Evolutionary conservation across 1,140 invertebrate species (phyloP), one percentile per base, ranked within the genome.

Genomic region (Drosophila teissieri): DNA sequence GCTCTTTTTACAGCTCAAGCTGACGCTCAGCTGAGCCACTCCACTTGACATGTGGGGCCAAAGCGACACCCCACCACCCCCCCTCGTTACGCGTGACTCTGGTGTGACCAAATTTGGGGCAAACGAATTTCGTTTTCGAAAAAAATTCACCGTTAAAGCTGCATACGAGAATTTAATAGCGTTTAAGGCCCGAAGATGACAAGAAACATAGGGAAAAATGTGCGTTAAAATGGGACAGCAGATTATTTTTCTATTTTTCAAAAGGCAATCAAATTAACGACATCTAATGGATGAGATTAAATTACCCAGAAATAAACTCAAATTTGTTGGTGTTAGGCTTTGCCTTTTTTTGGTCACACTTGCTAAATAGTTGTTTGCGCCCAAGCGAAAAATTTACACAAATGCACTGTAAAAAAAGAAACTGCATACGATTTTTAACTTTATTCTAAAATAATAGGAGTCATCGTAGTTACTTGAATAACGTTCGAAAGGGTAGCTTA

Each of bases 31-130:
- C 48, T 68, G 49, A 68, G 64, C 60, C 63, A 63, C 48, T 52
- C 60, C 63, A 63, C 48, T 52, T 65, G 48, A 67, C 63, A 56
- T 55, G 65, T 46, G 65, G 63, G 58, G 37, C 48, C 63, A 37
- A 39, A 39, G 19, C 45, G 49, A 31, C 31, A 15, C 48, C 63
- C 49, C 15, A 46, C 15, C 39, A 19, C 3, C 2, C 14, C 39
- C 31, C 49, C 8, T 68, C 61, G 39, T 69, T 70, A 69, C 51
- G 57, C 70, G 37, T 75, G 61, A 75, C 39, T 57, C 46, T 65
- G 73, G 53, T 75, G 61, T 75, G 72, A 75, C 61, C 40, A 75
- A 75, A 75, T 75, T 75, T 75, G 73, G 61, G 61, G 61, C 53
- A 76, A 76, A 76, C 42, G 27, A 56, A 76, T 57, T 52, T 19